Percentiles rank a stretch among this genome's conserved stretches.
Evolutionary conservation across 2,888 invertebrate species (phyloP).

Genomic region (Aphelenchoides bicaudatus): DNA sequence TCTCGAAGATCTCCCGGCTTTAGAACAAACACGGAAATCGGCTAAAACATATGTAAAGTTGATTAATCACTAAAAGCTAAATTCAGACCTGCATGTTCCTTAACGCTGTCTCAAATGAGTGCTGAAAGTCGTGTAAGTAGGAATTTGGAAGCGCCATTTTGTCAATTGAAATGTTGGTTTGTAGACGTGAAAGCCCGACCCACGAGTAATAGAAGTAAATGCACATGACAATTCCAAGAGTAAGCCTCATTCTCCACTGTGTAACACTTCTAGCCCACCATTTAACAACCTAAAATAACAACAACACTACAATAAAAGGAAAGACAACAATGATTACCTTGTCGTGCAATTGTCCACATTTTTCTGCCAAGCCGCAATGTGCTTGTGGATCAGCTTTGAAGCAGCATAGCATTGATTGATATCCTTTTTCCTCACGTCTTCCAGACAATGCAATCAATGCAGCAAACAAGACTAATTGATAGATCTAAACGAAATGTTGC

Average conservation of each 20-base stretch:
- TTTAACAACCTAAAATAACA: slow-evolving; percentile 25
- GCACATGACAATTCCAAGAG: slow-evolving; percentile 27
- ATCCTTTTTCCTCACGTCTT: slow-evolving; percentile 36
- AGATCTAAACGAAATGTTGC: too few relatives aligned
- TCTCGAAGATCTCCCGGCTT: slow-evolving; percentile 51
- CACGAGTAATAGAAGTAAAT: slow-evolving; percentile 45
- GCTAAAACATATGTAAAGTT: slow-evolving; percentile 28
- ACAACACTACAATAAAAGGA: slow-evolving; percentile 37
- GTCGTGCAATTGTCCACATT: slow-evolving; percentile 19
- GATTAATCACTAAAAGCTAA: slow-evolving; percentile 36
- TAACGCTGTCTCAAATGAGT: slow-evolving; percentile 43
- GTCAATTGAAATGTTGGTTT: slow-evolving; percentile 51
- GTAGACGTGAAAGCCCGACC: slow-evolving; percentile 41
- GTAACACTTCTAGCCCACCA: slow-evolving; percentile 35
- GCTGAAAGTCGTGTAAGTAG: slow-evolving; percentile 48
- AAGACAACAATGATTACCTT: too few relatives aligned
- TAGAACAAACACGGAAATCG: slow-evolving; percentile 49
- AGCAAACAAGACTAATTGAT: slow-evolving; percentile 43
- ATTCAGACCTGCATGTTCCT: too few relatives aligned
- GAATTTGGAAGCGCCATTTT: slow-evolving; percentile 58
- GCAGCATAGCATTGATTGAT: slow-evolving; percentile 44
- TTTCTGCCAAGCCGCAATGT: slow-evolving; percentile 23
- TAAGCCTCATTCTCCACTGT: slow-evolving; percentile 36
- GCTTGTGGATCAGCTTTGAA: slow-evolving; percentile 43
- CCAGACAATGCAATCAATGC: slow-evolving; percentile 47